Evolutionary conservation across 2,888 invertebrate genomes (phyloP).

Genomic region (Tipula vernalis): DNA sequence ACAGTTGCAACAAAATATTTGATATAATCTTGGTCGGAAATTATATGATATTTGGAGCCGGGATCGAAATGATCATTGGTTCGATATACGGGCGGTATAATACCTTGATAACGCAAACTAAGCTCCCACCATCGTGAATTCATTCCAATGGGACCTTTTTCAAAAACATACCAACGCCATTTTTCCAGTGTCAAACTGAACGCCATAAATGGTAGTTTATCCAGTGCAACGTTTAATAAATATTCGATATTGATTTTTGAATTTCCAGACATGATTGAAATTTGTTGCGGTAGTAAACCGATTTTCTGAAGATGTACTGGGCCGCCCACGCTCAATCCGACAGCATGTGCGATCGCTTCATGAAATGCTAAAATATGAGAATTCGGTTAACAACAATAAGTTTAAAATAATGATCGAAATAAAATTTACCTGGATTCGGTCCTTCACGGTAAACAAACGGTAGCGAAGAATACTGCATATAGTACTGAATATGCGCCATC

Average conservation of each 20-base stretch:
- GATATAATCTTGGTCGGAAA: slow-evolving; percentile 56
- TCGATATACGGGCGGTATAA: slow-evolving; percentile 56
- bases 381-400: not conserved
- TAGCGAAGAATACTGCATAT: slow-evolving; percentile 62
- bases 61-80: slow-evolving; percentile 70
- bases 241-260: slow-evolving; percentile 28
- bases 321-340: slow-evolving; percentile 63
- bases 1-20: slow-evolving; percentile 74
- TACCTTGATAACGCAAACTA: slow-evolving; percentile 57
- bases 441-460: slow-evolving; percentile 66
- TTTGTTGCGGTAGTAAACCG: slow-evolving; percentile 52
- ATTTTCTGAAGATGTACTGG: slow-evolving; percentile 60
- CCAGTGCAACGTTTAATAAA: slow-evolving; percentile 62
- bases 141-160: slow-evolving; percentile 57
- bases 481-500: slow-evolving; percentile 74
- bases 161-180: slow-evolving; percentile 73
- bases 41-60: slow-evolving; percentile 70
- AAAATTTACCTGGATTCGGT: slow-evolving; percentile 60
- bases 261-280: slow-evolving; percentile 23
- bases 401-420: not conserved
- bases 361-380: slow-evolving; percentile 57
- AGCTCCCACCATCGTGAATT: slow-evolving; percentile 67
- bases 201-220: slow-evolving; percentile 65
- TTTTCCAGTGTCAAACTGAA: slow-evolving; percentile 71
- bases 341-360: slow-evolving; percentile 72